These are phyloP conservation scores for Thereva nobilitata DNA, from an alignment of 2,888 invertebrate species.

Conservation along the genomic window DNA sequence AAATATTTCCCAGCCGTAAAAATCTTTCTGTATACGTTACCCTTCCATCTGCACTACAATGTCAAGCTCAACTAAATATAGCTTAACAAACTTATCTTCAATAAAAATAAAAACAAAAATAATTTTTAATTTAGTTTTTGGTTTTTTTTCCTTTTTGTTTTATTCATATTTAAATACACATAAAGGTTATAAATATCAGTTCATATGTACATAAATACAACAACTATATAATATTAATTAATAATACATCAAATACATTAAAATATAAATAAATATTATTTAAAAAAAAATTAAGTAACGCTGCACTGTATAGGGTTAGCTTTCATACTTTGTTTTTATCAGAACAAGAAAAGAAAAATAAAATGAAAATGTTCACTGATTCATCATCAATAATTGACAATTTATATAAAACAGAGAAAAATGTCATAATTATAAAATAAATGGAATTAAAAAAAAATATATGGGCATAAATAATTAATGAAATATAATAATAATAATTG, in stretches of 20 bases:
- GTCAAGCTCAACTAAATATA: background rate
- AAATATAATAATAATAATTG: too few relatives aligned
- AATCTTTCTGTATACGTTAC: too few relatives aligned
- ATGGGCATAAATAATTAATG: too few relatives aligned
- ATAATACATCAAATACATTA: conserved; percentile 27
- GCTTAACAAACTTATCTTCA: background rate
- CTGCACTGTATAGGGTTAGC: conserved; percentile 35
- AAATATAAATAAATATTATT: conserved; percentile 12
- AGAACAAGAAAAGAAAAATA: too few relatives aligned
- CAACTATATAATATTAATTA: conserved; percentile 19
- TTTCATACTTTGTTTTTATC: background rate
- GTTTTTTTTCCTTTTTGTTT: conserved; percentile 32
- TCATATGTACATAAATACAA: conserved; percentile 39
- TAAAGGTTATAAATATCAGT: conserved; percentile 40
- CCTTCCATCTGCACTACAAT: too few relatives aligned
- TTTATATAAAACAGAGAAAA: too few relatives aligned
- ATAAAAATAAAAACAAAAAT: background rate
- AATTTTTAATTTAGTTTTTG: conserved; percentile 23
- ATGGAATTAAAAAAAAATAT: too few relatives aligned
- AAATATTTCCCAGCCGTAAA: too few relatives aligned
- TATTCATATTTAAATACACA: conserved; percentile 37
- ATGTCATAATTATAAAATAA: too few relatives aligned
- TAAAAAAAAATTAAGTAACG: conserved; percentile 42
- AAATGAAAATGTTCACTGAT: too few relatives aligned
- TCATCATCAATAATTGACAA: too few relatives aligned